phyloP scores from a whole-genome alignment of 2,113 vertebrate species.

The Protobothrops flavoviridis region DNA sequence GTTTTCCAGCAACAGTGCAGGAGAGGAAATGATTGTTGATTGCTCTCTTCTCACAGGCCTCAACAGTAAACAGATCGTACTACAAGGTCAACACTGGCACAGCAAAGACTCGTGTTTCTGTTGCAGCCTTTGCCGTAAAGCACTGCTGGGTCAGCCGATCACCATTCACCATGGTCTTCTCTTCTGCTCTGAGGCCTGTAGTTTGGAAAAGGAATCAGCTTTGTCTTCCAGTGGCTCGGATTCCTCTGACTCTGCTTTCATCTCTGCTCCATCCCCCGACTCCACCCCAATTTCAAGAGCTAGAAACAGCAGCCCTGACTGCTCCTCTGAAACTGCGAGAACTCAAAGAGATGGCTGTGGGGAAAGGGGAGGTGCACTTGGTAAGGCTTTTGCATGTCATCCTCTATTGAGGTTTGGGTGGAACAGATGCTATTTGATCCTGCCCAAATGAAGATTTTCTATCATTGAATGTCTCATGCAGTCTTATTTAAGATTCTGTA shows the following conservation, averaged over 20 bases:
- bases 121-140: slow-evolving; percentile 60
- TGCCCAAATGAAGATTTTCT: not conserved
- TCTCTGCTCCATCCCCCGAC: slow-evolving; percentile 41
- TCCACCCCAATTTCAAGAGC: slow-evolving; percentile 5
- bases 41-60: slow-evolving; percentile 34
- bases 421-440: not conserved
- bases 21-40: not conserved
- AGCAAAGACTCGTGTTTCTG: slow-evolving; percentile 59
- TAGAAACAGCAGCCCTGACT: not conserved
- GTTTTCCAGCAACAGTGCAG: not conserved
- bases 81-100: slow-evolving; percentile 69
- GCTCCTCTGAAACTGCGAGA: not conserved
- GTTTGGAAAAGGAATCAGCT: slow-evolving; percentile 1
- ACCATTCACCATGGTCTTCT: slow-evolving; percentile 43
- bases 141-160: slow-evolving; percentile 55
- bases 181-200: slow-evolving; percentile 64
- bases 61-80: slow-evolving; percentile 52
- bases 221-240: slow-evolving; percentile 43
- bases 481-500: not conserved
- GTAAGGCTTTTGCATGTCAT: fast-evolving
- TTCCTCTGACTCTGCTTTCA: slow-evolving; percentile 59
- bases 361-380: not conserved
- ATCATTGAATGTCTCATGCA: not conserved
- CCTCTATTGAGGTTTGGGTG: fast-evolving
- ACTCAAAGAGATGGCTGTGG: not conserved